Base-by-base conservation (phyloP, 2,113 vertebrate genomes). In the Paradisaea rubra region DNA sequence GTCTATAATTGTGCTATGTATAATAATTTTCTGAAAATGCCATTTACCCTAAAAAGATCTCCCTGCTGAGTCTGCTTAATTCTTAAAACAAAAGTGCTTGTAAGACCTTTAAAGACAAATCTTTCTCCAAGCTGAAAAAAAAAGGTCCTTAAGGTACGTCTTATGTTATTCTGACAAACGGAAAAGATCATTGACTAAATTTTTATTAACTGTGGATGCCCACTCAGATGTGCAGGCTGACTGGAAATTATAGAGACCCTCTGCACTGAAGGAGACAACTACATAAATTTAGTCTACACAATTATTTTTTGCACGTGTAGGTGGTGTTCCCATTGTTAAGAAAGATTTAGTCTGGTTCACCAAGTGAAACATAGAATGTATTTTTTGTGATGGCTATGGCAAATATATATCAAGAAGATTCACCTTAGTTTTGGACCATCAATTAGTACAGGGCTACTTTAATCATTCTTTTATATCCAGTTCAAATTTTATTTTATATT, bases 21-120 rank as follows among this genome's bases (percentile, higher is more conserved):
- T 86, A 94, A 78, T 78, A 78, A 78, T 84, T 86, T 94, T 91
- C 33, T 35, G 49, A 76, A 94, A 86, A 70, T 68, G 44, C 60
- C 65, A 94, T 91, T 54, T 10, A 90, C 12, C 19, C 27, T 53
- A 57, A 44, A 78, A 93, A 93, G 49, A 64, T 54, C 11, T 70
- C 16, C 68, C 64, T 93, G 88, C 45, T 86, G 68, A 74, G 33
- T 66, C 74, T 88, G 14, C 42, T 59, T 94, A 90, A 57, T 72
- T 78, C 24, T 78, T 74, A 54, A 80, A 91, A 70, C 15, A 13
- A 81, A 94, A 86, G 76, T 33, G 15, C 23, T 78, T 73, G 15
- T 41, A 85, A 94, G 80, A 33, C 13, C 11, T 37, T 83, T 37
- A 69, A 90, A 81, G 35, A 81, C 7, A 72, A 88, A 68, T 17